These are phyloP conservation scores for Linepithema humile DNA, from an alignment of 1,140 invertebrate genomes.

Conservation along the genomic window DNA sequence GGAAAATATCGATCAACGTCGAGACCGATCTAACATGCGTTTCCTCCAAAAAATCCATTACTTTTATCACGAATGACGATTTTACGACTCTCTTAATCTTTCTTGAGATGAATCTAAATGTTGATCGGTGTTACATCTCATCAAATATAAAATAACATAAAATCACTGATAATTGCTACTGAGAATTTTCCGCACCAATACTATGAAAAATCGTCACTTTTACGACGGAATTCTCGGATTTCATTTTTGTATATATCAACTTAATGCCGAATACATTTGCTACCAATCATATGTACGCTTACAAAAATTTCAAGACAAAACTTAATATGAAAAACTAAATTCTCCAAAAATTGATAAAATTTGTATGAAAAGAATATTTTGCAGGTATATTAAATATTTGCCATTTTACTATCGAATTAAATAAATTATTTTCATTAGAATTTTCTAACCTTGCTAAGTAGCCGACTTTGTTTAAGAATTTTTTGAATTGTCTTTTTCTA, in stretches of 20 bases:
- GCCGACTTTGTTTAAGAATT: not conserved
- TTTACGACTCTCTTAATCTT: not conserved
- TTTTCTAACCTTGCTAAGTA: not conserved
- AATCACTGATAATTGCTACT: not conserved
- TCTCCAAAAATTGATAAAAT: not conserved
- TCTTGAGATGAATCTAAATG: not conserved
- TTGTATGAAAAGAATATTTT: not conserved
- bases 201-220: not conserved
- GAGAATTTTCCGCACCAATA: not conserved
- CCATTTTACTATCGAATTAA: not conserved
- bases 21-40: not conserved
- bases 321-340: not conserved
- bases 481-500: not conserved
- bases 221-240: not conserved
- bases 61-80: too few relatives aligned
- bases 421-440: not conserved
- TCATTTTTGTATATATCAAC: not conserved
- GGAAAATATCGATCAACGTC: slow-evolving; percentile 24
- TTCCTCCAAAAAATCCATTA: slow-evolving; percentile 1
- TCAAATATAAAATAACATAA: slow-evolving; percentile 5
- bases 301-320: not conserved
- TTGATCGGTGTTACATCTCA: not conserved
- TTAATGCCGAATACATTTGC: not conserved
- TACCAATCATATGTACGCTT: not conserved
- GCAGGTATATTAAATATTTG: not conserved